Conservation (phyloP, 1,140 invertebrate genomes). For the Pogonomyrmex barbatus region DNA sequence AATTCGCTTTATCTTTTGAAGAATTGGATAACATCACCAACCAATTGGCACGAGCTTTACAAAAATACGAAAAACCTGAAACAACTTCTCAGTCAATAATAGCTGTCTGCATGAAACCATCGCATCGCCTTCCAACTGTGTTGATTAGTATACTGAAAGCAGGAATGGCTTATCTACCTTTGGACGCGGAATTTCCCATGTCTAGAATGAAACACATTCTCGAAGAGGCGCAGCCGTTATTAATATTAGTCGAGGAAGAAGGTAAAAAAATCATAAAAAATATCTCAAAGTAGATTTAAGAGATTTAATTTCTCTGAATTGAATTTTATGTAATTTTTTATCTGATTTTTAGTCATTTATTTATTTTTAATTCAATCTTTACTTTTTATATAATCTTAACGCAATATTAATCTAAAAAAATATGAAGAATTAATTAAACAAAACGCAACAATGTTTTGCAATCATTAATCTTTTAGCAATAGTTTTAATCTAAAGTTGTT, state of each 20-base stretch:
- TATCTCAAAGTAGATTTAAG: background rate
- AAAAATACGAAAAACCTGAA: constrained; percentile 87
- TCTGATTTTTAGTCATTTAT: background rate
- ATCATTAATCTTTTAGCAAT: background rate
- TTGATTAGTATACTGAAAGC: constrained; percentile 93
- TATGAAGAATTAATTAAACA: background rate
- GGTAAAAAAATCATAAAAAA: too few relatives aligned
- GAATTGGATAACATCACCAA: constrained; percentile 88
- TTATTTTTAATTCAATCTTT: background rate
- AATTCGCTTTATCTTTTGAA: constrained; percentile 86
- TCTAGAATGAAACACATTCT: constrained; percentile 92
- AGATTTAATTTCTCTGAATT: background rate
- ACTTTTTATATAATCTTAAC: background rate
- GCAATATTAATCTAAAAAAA: background rate
- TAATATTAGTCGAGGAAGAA: constrained; percentile 89
- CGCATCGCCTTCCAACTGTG: constrained; percentile 89
- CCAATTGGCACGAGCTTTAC: constrained; percentile 87
- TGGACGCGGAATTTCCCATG: constrained; percentile 92
- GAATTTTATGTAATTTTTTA: constrained; percentile 4
- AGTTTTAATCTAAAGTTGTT: background rate
- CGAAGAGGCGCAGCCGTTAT: constrained; percentile 90
- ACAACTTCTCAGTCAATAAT: constrained; percentile 88
- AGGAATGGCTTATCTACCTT: constrained; percentile 93
- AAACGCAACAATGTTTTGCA: background rate
- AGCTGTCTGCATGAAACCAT: constrained; percentile 92